These are phyloP conservation scores for Spheniscus mendiculus DNA, from an alignment of 2,113 vertebrate species.

Conservation along the genomic window DNA sequence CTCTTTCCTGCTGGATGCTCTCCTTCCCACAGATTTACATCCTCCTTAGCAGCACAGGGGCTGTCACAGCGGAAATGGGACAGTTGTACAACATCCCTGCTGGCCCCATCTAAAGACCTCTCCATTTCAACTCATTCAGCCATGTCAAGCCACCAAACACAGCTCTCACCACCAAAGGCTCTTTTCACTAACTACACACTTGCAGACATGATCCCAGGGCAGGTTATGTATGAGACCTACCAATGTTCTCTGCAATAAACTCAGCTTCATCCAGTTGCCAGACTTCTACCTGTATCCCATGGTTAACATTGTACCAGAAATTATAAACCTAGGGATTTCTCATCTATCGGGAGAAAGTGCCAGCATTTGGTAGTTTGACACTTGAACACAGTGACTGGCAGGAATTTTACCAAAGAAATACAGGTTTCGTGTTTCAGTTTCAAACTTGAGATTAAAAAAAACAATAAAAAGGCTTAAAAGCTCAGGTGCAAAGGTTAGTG, in stretches of 20 bases:
- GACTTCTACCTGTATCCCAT: not conserved
- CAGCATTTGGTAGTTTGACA: not conserved
- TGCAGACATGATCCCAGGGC: not conserved
- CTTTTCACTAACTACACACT: not conserved
- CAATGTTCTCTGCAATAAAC: not conserved
- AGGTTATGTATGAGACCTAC: not conserved
- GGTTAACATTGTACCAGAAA: not conserved
- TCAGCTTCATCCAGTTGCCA: not conserved
- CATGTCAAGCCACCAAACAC: not conserved
- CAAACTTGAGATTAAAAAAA: not conserved
- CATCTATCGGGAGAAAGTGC: not conserved
- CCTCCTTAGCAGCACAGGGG: not conserved
- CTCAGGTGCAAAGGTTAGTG: not conserved
- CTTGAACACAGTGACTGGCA: not conserved
- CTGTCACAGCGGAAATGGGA: not conserved
- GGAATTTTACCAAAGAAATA: not conserved
- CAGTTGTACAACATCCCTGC: not conserved
- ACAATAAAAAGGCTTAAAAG: not conserved
- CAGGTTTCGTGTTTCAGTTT: not conserved
- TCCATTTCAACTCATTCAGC: no score
- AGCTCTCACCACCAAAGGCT: not conserved
- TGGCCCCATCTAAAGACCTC: not conserved
- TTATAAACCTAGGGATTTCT: not conserved
- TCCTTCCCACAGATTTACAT: not conserved
- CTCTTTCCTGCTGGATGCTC: not conserved